Conservation (phyloP, 2,888 invertebrate genomes). For the Dicyrtomina minuta region DNA sequence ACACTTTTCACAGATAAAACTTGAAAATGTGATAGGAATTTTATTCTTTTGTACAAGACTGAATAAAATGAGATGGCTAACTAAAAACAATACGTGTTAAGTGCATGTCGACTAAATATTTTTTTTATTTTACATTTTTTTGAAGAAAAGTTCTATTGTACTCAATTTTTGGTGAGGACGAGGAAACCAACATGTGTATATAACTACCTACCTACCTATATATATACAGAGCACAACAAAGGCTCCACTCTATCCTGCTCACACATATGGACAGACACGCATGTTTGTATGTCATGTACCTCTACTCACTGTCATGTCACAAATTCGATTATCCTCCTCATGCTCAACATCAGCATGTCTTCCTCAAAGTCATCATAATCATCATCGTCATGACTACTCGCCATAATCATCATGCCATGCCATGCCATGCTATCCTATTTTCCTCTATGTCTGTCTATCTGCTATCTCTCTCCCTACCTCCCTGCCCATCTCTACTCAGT, state of each 20-base stretch:
- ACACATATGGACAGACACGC: conserved; percentile 11
- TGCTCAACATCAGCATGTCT: conserved; percentile 10
- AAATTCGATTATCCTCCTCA: conserved; percentile 15
- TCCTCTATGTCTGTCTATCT: neutral
- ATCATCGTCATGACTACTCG: conserved; percentile 34
- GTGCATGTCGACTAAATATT: no score
- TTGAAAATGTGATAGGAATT: no score
- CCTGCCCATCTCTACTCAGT: neutral
- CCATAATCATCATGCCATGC: conserved; percentile 34
- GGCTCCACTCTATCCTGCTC: neutral
- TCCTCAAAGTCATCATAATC: conserved; percentile 28
- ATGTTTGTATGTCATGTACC: conserved; percentile 26
- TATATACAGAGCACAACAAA: no score
- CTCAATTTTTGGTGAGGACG: neutral
- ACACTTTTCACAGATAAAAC: no score
- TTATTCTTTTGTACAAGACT: no score
- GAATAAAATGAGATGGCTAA: no score
- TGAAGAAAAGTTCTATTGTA: conserved; percentile 5
- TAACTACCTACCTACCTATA: no score
- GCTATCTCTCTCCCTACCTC: neutral
- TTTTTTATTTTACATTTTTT: neutral
- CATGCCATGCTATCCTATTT: conserved; percentile 26
- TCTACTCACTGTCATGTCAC: conserved; percentile 26
- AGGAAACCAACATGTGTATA: no score
- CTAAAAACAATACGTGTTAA: no score